These are phyloP conservation scores for Chloropsis cyanopogon DNA, from an alignment of 2,113 vertebrate genomes.

Conservation along the genomic window DNA sequence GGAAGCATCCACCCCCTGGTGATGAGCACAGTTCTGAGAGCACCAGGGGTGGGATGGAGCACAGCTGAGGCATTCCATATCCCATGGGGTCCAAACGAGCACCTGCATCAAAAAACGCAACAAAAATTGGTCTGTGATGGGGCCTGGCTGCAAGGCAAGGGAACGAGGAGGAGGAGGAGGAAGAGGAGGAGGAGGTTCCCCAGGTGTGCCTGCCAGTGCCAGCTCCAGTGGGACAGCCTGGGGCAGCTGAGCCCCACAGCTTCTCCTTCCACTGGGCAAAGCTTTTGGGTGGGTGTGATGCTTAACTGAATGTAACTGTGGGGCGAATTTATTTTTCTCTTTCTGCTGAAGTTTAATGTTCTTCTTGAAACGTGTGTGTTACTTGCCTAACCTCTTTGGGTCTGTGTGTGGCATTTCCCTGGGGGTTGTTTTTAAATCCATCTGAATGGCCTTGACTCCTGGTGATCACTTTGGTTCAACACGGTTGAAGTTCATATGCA, in stretches of 20 bases:
- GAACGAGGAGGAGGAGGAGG: background rate
- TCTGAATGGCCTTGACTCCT: constrained; percentile 28
- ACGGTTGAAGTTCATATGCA: constrained; percentile 10
- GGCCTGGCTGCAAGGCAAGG: background rate
- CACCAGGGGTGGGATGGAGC: background rate
- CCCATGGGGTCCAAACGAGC: background rate
- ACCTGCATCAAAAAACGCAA: background rate
- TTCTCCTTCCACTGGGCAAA: background rate
- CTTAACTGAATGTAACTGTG: constrained; percentile 26
- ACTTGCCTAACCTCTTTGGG: constrained; percentile 6
- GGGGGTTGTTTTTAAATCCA: constrained; percentile 12
- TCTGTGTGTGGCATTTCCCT: background rate
- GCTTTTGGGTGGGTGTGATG: background rate
- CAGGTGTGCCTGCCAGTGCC: background rate
- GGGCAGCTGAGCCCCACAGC: background rate
- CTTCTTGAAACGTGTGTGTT: background rate
- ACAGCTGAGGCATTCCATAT: background rate
- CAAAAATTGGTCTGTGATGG: background rate
- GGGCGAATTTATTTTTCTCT: background rate
- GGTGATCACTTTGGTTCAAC: constrained; percentile 9
- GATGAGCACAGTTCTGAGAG: background rate
- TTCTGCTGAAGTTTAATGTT: background rate
- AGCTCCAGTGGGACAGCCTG: background rate
- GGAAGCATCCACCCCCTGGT: background rate
- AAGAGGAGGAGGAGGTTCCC: background rate